Evolutionary conservation across 2,113 vertebrate genomes (phyloP).

Genomic region (Ctenodactylus gundi): DNA sequence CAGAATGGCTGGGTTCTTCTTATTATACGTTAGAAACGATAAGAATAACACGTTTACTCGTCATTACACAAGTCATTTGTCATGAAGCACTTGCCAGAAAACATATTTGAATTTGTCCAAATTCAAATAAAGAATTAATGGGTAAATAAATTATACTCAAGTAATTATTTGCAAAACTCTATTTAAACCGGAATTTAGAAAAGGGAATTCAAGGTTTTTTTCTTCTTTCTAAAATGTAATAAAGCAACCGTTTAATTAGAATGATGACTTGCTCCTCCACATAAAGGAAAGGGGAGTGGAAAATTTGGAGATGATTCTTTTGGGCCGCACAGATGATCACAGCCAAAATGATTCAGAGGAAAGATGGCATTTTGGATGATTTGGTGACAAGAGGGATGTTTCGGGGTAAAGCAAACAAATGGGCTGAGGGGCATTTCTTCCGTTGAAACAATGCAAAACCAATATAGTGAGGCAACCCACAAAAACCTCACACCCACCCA

Average conservation of each 20-base stretch:
- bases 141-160: slow-evolving; percentile 81
- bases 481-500: slow-evolving; percentile 32
- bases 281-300: slow-evolving; percentile 25
- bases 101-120: slow-evolving; percentile 80
- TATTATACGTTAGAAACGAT: slow-evolving; percentile 78
- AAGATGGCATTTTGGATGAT: neutral
- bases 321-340: neutral
- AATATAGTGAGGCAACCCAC: slow-evolving; percentile 33
- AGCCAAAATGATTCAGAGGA: neutral
- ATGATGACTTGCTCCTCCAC: neutral
- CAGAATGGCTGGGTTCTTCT: slow-evolving; percentile 80
- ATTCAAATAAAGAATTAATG: slow-evolving; percentile 81
- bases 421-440: neutral
- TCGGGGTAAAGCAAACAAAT: neutral
- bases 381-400: neutral
- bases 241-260: slow-evolving; percentile 42
- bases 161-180: slow-evolving; percentile 78
- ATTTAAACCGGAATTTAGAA: slow-evolving; percentile 73
- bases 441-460: slow-evolving; percentile 9
- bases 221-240: slow-evolving; percentile 27
- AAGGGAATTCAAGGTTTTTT: slow-evolving; percentile 63
- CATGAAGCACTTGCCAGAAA: slow-evolving; percentile 80
- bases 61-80: slow-evolving; percentile 84
- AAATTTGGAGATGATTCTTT: neutral
- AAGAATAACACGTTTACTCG: slow-evolving; percentile 80